Base-by-base conservation (phyloP, 2,888 invertebrate genomes). In the Rhingia rostrata region DNA sequence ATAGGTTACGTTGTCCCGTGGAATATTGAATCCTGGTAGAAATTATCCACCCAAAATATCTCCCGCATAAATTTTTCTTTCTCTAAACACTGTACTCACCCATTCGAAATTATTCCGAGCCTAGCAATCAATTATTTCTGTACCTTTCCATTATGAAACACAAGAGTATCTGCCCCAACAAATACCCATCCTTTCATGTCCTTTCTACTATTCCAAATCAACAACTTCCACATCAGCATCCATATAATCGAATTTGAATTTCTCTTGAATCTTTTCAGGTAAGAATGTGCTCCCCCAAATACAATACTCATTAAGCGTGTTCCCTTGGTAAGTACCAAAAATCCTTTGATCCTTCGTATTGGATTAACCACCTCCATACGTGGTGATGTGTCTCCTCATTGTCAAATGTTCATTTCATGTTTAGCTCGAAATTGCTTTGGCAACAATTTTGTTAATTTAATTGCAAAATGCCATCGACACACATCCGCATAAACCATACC, bases 381-480 rank as follows among this genome's bases (percentile, higher is more conserved):
- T 10, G 58, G 66, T 35, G 60, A 35, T n/a, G 37, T 39, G 53
- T 47, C 4, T 53, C 12, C 47, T 39, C n/a, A 37, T 3, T 35
- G n/a, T 12, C 56, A 45, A 47, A 54, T 54, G 66, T n/a, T n/a
- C 51, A 45, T 37, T 61, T 70, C 47, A 56, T 22, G 56, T 61
- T 45, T 41, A 2, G 22, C 22, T 2, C 10, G 37, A 53, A 66
- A 49, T 70, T 37, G 60, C 70, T 60, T 64, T 78, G 80, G 47
- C 30, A 80, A 66, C 70, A 66, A 80, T 74, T 22, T 70, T 80
- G 80, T 47, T 84, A 80, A 84, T 84, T 84, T 84, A 80, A 84
- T 84, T 80, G 74, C 70, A 75, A 80, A 49, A 80, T 84, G 70
- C 54, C 84, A 84, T 43, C 35, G 35, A 10, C 77, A 77, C 61